Conservation (phyloP, 2,797 vertebrate species). For the Pseudochaenichthys georgianus region DNA sequence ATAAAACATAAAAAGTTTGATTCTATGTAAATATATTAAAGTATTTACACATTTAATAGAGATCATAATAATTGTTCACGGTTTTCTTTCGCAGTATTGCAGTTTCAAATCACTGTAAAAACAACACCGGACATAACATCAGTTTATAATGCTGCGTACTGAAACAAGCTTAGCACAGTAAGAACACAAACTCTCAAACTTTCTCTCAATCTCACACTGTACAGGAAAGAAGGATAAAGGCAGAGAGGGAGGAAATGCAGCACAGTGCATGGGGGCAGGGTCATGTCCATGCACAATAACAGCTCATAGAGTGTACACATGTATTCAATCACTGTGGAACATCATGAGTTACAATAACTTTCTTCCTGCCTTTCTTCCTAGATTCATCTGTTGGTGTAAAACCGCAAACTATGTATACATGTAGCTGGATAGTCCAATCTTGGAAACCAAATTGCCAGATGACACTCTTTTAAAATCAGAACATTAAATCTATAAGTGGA, state of each 20-base stretch:
- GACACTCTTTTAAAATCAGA: too few species aligned
- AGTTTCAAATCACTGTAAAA: constrained; percentile 9
- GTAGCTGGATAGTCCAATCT: not conserved
- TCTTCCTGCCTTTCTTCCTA: constrained; percentile 11
- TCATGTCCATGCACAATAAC: constrained; percentile 36
- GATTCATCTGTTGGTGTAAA: not conserved
- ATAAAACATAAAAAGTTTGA: too few species aligned
- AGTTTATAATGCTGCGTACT: constrained; percentile 9
- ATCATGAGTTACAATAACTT: not conserved
- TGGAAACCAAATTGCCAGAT: too few species aligned
- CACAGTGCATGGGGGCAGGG: constrained; percentile 10
- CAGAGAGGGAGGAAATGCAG: constrained; percentile 22
- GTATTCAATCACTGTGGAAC: constrained; percentile 7
- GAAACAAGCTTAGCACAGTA: constrained; percentile 11
- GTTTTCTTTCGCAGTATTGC: constrained; percentile 19
- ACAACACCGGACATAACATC: not conserved
- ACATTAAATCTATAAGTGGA: not conserved
- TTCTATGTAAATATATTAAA: too few species aligned
- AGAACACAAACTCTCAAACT: constrained; percentile 39
- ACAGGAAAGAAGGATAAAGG: constrained; percentile 26
- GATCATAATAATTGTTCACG: not conserved
- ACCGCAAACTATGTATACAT: not conserved
- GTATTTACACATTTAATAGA: not conserved
- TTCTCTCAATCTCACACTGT: constrained; percentile 28
- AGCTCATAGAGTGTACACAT: constrained; percentile 22